These are phyloP conservation scores for Dolichotis patagonum DNA, from an alignment of 2,113 vertebrate species.

Conservation along the genomic window DNA sequence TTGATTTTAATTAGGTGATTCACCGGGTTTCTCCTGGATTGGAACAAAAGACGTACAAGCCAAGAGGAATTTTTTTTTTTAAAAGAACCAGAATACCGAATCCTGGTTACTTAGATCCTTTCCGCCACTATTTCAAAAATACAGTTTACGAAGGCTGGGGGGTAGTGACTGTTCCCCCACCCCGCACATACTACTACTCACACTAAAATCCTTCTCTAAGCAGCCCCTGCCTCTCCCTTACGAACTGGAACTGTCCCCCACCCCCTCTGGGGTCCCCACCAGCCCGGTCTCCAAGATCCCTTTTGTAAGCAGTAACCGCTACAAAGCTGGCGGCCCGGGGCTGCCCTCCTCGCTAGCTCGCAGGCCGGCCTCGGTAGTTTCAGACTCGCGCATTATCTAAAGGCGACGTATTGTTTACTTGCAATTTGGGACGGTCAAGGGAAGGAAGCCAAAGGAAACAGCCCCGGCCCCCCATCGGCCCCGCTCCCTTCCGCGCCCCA, in stretches of 20 bases:
- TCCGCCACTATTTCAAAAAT: slow-evolving; percentile 87
- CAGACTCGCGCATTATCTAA: slow-evolving; percentile 74
- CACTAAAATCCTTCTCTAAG: slow-evolving; percentile 66
- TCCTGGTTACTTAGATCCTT: slow-evolving; percentile 85
- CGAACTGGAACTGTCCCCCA: slow-evolving; percentile 49
- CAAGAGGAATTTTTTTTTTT: slow-evolving; percentile 74
- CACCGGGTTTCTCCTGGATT: slow-evolving; percentile 88
- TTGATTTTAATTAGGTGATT: slow-evolving; percentile 92
- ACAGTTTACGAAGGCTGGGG: slow-evolving; percentile 72
- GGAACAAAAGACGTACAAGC: slow-evolving; percentile 87
- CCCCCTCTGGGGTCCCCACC: slow-evolving; percentile 46
- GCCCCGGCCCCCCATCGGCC: not conserved
- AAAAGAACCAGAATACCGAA: slow-evolving; percentile 68
- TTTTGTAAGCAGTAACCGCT: slow-evolving; percentile 84
- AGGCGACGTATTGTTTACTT: slow-evolving; percentile 79
- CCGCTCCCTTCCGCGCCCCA: not conserved
- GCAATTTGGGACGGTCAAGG: slow-evolving; percentile 75
- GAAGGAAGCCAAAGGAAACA: slow-evolving; percentile 68
- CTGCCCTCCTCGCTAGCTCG: slow-evolving; percentile 69
- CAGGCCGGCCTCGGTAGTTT: slow-evolving; percentile 80
- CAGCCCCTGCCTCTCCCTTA: slow-evolving; percentile 74
- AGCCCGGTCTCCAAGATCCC: slow-evolving; percentile 70
- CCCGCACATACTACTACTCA: slow-evolving; percentile 61
- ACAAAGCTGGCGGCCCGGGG: slow-evolving; percentile 81
- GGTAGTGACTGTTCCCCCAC: slow-evolving; percentile 64